These are phyloP conservation scores for Jacana jacana DNA, from an alignment of 2,113 vertebrate genomes.

Conservation along the genomic window DNA sequence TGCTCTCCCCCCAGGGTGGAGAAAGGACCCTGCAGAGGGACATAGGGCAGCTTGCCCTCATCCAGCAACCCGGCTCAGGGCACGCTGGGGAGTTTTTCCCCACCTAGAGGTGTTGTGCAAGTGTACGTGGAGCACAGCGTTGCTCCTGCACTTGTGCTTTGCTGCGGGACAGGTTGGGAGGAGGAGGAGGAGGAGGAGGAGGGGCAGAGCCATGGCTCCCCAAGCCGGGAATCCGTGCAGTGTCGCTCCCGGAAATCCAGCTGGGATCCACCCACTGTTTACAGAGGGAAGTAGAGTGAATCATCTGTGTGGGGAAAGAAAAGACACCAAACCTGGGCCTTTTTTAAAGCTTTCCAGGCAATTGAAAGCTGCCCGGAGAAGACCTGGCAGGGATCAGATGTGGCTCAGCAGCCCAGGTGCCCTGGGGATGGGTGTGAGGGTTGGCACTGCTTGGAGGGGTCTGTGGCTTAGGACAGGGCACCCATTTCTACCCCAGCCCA, in stretches of 20 bases:
- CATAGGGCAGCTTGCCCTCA: accelerated
- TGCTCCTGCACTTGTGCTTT: neutral
- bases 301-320: conserved; percentile 28
- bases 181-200: neutral
- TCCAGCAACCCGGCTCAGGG: accelerated
- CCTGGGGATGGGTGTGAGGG: accelerated
- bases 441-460: neutral
- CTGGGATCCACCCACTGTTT: conserved; percentile 43
- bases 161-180: neutral
- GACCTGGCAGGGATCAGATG: neutral
- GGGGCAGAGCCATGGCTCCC: accelerated
- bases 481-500: neutral
- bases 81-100: accelerated
- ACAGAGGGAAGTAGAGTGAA: conserved; percentile 13
- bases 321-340: neutral
- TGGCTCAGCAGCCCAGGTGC: accelerated
- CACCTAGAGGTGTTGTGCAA: neutral
- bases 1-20: neutral
- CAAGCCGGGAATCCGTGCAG: neutral
- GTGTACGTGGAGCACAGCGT: neutral
- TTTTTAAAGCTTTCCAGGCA: conserved; percentile 12
- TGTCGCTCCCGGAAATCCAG: conserved; percentile 6
- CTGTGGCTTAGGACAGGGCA: neutral
- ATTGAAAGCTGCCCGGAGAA: neutral
- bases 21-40: neutral